Evolutionary conservation across 1,140 invertebrate species (phyloP), one percentile per base, ranked within the genome.

Genomic region (Megalonaias nervosa): DNA sequence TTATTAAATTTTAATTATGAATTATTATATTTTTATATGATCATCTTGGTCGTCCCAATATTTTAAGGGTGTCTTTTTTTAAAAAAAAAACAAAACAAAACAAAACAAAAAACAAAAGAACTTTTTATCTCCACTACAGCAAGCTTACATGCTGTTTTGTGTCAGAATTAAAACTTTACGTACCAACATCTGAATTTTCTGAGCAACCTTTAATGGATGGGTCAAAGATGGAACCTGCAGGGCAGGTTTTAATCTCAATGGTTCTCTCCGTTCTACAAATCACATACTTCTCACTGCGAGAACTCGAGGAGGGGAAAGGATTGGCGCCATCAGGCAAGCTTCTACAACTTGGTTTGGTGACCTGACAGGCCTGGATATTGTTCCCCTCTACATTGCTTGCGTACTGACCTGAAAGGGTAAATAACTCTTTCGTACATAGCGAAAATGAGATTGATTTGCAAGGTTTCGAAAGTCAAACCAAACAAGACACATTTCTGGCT

Each of bases 241-340:
- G 79, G 71, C 85, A 87, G 1, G 67, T 73, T 26, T 69, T 73
- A 23, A 80, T 69, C 21, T 82, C 82, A 15, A 83, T 74, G 1
- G 80, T 81, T 21, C 85, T 48, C 14, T 84, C 82, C 4, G 71
- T 67, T 2, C 74, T 66, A 70, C 85, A 87, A 21, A 81, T 80
- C 19, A 87, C 81, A 60, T 85, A 83, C n/a, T 79, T 70, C 0
- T 83, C 75, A 31, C 77, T 82, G 56, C 82, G 79, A 38, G 77
- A 72, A 69, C 79, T 69, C 38, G 38, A 48, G n/a, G 82, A 84
- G 16, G 82, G 80, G 75, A 80, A 81, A 16, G 84, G 80, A 67
- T 87, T 84, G 17, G 78, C 69, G 21, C 84, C 84, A 68, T 87
- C 84, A 0, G 84, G 81, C 12, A 84, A 73, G n/a, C 80, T 78